Base-by-base conservation (phyloP, 2,113 vertebrate species). In the Catharus minimus region DNA sequence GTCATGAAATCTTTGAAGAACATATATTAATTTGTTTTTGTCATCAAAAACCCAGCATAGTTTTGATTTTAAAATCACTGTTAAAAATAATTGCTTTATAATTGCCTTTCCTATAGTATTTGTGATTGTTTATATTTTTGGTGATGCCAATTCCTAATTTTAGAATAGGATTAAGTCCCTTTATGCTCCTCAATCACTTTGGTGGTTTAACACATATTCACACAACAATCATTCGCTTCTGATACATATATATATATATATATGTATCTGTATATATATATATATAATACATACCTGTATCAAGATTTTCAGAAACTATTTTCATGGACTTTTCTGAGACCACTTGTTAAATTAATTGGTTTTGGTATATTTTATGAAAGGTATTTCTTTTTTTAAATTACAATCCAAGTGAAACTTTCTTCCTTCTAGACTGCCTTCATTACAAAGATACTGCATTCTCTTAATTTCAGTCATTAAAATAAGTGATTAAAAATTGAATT, bases 331-430 rank as follows among this genome's bases (percentile, higher is more conserved):
- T 65, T 44, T 65, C 18, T 74, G 20, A 78, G 41, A 60, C 5
- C 41, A 8, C 26, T 85, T 77, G 24, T 55, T 33, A 60, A 55
- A 15, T 38, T 41, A 69, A 65, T 46, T 3, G 12, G 32, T 82
- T 89, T 49, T 44, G 13, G 33, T 4, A 36, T 33, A 38, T 55
- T 71, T 71, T 61, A 41, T 41, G 19, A 50, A 49, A 56, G 0
- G 17, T 15, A 32, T 11, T 33, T 11, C 1, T 19, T 64, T 52
- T 65, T 32, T 0, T 2, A n/a, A 55, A 78, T 15, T n/a, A 2
- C 4, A 41, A 33, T 71, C 68, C 46, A 66, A 61, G 7, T 13
- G 11, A 52, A 50, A 32, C 7, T 56, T 69, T 18, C 5, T 78
- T 88, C 26, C 23, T 74, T 78, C 15, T 69, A n/a, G 10, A 39